These are phyloP conservation scores for Troilus luridus DNA, from an alignment of 2,888 invertebrate genomes.

Conservation along the genomic window DNA sequence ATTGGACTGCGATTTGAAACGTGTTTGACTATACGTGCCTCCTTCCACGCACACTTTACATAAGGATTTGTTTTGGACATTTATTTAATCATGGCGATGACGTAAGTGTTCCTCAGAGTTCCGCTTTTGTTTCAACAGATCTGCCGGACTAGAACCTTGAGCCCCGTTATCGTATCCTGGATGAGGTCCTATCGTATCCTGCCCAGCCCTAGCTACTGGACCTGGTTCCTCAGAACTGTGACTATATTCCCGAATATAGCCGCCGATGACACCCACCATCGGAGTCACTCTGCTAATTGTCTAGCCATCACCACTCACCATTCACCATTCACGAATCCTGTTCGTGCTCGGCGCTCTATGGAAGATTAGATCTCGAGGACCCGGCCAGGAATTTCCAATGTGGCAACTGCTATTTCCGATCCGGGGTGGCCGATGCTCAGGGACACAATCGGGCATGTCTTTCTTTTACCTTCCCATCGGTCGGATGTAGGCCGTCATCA, in stretches of 20 bases:
- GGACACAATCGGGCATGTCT: not conserved
- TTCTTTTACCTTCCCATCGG: not conserved
- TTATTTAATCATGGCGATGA: not conserved
- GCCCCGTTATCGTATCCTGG: not conserved
- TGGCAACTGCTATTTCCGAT: slow-evolving; percentile 21
- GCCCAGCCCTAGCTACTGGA: not conserved
- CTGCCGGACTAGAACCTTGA: not conserved
- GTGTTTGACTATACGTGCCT: not conserved
- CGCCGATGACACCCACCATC: not conserved
- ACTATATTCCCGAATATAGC: not conserved
- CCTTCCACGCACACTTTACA: not conserved
- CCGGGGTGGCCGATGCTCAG: not conserved
- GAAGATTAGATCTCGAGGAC: slow-evolving; percentile 8
- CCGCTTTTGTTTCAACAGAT: not conserved
- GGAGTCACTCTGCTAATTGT: not conserved
- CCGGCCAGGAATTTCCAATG: slow-evolving; percentile 3
- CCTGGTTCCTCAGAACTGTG: not conserved
- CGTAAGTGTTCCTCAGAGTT: not conserved
- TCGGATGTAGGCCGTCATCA: not conserved
- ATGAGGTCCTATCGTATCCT: not conserved
- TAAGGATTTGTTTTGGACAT: not conserved
- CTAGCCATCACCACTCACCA: not conserved
- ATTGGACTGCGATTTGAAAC: too few species aligned
- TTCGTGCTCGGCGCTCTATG: not conserved
- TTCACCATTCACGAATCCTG: slow-evolving; percentile 13